These are phyloP conservation scores for Psittacula cyanocephala DNA, from an alignment of 2,113 vertebrate species.

Conservation along the genomic window DNA sequence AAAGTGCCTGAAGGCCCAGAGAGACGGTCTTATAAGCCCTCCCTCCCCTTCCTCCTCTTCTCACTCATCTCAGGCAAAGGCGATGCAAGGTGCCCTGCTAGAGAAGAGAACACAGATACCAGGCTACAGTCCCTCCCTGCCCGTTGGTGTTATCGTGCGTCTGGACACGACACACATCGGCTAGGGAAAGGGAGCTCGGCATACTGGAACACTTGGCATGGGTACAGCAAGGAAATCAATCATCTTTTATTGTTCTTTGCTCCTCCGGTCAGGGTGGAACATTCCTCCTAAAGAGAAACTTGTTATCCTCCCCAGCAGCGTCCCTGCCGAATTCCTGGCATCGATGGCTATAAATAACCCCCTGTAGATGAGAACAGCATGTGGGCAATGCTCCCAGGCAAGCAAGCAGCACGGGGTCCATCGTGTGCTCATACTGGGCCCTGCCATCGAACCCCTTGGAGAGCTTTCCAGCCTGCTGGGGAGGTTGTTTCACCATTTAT, in stretches of 20 bases:
- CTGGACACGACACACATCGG: not conserved
- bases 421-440: not conserved
- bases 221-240: slow-evolving; percentile 18
- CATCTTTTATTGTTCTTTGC: slow-evolving; percentile 50
- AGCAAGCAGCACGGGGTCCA: not conserved
- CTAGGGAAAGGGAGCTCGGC: not conserved
- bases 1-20: slow-evolving; percentile 49
- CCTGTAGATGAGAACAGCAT: slow-evolving; percentile 24
- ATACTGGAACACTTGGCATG: not conserved
- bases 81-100: rapidly evolving
- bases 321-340: slow-evolving; percentile 46
- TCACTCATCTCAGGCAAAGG: not conserved
- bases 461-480: not conserved
- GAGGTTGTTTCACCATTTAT: not conserved
- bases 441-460: not conserved
- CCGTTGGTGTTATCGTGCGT: rapidly evolving
- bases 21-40: not conserved
- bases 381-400: slow-evolving; percentile 50
- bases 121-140: rapidly evolving
- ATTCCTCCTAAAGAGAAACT: slow-evolving; percentile 68
- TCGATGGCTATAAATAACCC: slow-evolving; percentile 38
- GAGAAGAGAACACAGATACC: rapidly evolving
- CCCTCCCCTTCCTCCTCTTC: not conserved
- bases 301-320: slow-evolving; percentile 23
- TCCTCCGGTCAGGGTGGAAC: slow-evolving; percentile 17